A percentile compares a stretch with the other conserved stretches of the same genome.
Conservation (phyloP, 2,888 invertebrate species). For the Syritta pipiens region DNA sequence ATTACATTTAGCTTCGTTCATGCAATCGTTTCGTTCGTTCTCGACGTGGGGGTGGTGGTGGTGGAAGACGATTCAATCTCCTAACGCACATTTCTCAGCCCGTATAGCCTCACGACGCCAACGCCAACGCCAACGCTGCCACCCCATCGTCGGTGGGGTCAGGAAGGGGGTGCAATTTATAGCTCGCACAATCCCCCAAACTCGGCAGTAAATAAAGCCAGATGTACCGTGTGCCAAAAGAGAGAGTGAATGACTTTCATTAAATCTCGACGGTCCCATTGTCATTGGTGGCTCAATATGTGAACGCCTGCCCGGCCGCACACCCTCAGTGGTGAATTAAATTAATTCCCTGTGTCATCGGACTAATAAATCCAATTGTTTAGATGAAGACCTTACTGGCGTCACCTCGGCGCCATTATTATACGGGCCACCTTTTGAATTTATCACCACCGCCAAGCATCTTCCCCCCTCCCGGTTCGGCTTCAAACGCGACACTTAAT, state of each 20-base stretch:
- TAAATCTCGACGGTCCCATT: conserved; percentile 47
- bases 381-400: conserved; percentile 48
- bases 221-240: conserved; percentile 24
- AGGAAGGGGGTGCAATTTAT: conserved; percentile 22
- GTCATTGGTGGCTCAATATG: conserved; percentile 20
- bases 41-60: too few relatives aligned
- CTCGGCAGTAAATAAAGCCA: conserved; percentile 38
- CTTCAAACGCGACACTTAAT: conserved; percentile 38
- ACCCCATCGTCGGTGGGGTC: neutral
- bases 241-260: conserved; percentile 43
- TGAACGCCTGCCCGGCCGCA: neutral
- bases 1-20: conserved; percentile 41
- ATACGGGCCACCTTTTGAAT: conserved; percentile 30
- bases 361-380: conserved; percentile 62
- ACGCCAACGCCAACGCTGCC: neutral
- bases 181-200: neutral
- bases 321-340: conserved; percentile 21
- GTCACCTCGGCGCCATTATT: conserved; percentile 20
- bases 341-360: conserved; percentile 64
- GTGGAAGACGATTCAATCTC: conserved; percentile 61
- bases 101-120: neutral
- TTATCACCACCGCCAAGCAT: conserved; percentile 21
- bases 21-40: conserved; percentile 29
- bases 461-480: neutral
- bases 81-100: conserved; percentile 11